Conservation (phyloP, 2,888 invertebrate genomes). For the Scaptomyza cyrtandrae region DNA sequence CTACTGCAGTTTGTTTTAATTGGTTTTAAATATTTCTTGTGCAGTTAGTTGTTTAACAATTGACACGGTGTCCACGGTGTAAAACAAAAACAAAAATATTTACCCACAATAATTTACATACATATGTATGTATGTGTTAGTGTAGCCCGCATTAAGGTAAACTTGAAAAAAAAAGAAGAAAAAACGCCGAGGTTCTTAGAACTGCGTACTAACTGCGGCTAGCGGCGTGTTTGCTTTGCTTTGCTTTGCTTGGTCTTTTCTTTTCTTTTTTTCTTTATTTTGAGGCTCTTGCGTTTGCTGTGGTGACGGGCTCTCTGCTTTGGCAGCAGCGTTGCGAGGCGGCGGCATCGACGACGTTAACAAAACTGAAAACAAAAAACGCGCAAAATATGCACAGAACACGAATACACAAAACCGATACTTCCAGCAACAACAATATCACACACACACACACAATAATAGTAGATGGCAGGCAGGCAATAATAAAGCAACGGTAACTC, state of each 20-base stretch:
- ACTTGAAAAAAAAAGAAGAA: slow-evolving; percentile 25
- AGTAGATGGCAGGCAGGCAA: slow-evolving; percentile 63
- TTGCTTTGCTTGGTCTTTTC: slow-evolving; percentile 51
- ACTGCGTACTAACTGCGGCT: slow-evolving; percentile 66
- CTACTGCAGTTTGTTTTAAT: slow-evolving; percentile 23
- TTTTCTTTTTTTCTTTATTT: slow-evolving; percentile 35
- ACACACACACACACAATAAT: slow-evolving; percentile 42
- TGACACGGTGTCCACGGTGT: slow-evolving; percentile 61
- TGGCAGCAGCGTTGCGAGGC: slow-evolving; percentile 61
- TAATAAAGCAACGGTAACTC: slow-evolving; percentile 77
- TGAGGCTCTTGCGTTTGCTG: slow-evolving; percentile 29
- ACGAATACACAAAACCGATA: slow-evolving; percentile 50
- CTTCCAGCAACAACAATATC: slow-evolving; percentile 20
- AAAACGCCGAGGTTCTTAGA: slow-evolving; percentile 32
- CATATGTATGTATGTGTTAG: background rate
- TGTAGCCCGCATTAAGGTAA: slow-evolving; percentile 25
- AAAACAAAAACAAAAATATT: slow-evolving; percentile 35
- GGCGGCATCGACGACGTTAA: slow-evolving; percentile 71
- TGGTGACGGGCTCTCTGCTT: slow-evolving; percentile 40
- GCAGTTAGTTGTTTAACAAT: slow-evolving; percentile 52
- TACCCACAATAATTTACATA: slow-evolving; percentile 27
- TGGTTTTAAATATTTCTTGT: slow-evolving; percentile 2
- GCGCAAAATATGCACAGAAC: slow-evolving; percentile 75
- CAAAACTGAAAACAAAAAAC: slow-evolving; percentile 77
- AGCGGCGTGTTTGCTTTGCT: slow-evolving; percentile 54